These are phyloP conservation scores for Excalfactoria chinensis DNA, from an alignment of 2,113 vertebrate species.

Conservation along the genomic window DNA sequence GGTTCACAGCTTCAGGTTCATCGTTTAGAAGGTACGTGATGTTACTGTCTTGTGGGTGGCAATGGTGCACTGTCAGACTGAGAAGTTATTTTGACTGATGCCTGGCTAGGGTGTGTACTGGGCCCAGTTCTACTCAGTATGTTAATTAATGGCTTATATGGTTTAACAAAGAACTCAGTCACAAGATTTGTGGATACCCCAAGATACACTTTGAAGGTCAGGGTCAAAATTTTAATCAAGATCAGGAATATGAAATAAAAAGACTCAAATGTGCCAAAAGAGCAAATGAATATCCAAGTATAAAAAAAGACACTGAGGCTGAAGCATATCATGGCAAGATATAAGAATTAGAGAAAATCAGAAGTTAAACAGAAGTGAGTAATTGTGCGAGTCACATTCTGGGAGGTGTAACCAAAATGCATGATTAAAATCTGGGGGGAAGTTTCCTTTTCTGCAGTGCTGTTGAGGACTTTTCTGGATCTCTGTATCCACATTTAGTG, in stretches of 20 bases:
- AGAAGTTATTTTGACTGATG: background rate
- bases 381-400: background rate
- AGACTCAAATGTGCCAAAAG: background rate
- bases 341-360: slow-evolving; percentile 17
- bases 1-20: background rate
- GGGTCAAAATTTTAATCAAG: background rate
- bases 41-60: background rate
- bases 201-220: background rate
- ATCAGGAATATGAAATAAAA: background rate
- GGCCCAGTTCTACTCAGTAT: background rate
- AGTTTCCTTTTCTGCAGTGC: background rate
- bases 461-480: slow-evolving; percentile 2
- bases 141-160: background rate
- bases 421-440: background rate
- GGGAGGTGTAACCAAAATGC: slow-evolving; percentile 19
- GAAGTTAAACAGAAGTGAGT: slow-evolving; percentile 4
- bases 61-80: background rate
- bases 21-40: background rate
- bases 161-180: background rate
- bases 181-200: background rate
- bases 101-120: background rate
- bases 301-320: background rate
- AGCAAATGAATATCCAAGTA: background rate
- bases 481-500: background rate
- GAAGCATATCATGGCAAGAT: slow-evolving; percentile 1